A percentile compares a stretch with the other conserved stretches of the same genome.
These are phyloP conservation scores for Augiades crinisus DNA, from an alignment of 2,888 invertebrate genomes.

Conservation along the genomic window DNA sequence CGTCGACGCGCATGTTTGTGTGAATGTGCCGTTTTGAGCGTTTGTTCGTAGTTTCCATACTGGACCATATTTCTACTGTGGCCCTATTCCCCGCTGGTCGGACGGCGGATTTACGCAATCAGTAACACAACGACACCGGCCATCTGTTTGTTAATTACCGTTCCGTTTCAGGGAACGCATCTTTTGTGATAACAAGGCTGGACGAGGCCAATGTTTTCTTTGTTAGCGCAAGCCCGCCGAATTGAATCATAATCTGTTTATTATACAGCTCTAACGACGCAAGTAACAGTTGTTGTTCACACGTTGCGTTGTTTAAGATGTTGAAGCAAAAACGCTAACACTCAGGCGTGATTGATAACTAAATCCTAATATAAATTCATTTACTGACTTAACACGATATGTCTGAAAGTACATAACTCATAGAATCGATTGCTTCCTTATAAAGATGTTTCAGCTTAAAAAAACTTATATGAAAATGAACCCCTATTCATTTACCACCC, in stretches of 20 bases:
- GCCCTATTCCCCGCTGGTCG: conserved; percentile 26
- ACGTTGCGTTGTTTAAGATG: background rate
- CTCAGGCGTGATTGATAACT: background rate
- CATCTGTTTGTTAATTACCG: conserved; percentile 27
- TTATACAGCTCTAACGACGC: background rate
- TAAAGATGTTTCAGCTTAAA: too few species aligned
- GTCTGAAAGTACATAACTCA: too few species aligned
- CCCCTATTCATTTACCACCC: too few species aligned
- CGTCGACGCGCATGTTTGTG: too few species aligned
- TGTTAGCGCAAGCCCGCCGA: background rate
- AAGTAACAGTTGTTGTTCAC: background rate
- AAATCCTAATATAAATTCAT: too few species aligned
- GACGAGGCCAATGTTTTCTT: background rate
- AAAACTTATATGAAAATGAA: too few species aligned
- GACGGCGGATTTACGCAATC: conserved; percentile 49
- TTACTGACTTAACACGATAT: too few species aligned
- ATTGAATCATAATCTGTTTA: background rate
- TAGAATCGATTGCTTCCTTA: too few species aligned
- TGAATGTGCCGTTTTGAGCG: too few species aligned
- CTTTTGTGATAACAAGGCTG: background rate
- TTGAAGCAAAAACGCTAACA: background rate
- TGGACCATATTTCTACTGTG: too few species aligned
- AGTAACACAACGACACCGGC: conserved; percentile 32
- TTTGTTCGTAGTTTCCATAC: too few species aligned
- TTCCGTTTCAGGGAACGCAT: conserved; percentile 9